Evolutionary conservation across 2,888 invertebrate species (phyloP), one percentile per base, ranked within the genome.

Genomic region (Eueremaeus valkanovi): DNA sequence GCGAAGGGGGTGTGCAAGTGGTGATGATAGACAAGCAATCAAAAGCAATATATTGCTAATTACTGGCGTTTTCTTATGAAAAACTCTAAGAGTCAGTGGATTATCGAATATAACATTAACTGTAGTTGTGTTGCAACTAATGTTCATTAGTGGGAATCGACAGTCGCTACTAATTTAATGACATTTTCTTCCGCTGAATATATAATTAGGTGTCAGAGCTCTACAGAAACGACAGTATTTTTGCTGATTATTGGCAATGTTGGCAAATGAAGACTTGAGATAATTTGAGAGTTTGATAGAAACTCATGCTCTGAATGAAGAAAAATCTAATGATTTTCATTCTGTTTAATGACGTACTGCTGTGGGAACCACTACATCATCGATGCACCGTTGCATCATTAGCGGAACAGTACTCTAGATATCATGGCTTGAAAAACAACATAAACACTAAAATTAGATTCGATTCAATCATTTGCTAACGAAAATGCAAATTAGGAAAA

Each of bases 81-180:
- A 66, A 66, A 66, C 18, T 66, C 66, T 58, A 18, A 24, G 9
- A 24, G 36, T 66, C 31, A 66, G 31, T 66, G 36, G 66, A 66
- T 66, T 66, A 66, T 66, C 66, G 66, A 40, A 40, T 66, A 36
- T 66, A 21, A 66, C 66, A 66, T 66, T 66, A 66, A 36, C 66
- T 66, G 9, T 36, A 36, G 21, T 66, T 21, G 1, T 31, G n/a
- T 33, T 29, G 13, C 33, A 61, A 61, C 31, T 70, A 70, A 40
- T 29, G 45, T 70, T 42, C 45, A 70, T 40, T 36, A 68, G 68
- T 21, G 21, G 40, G 68, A 40, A 68, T 68, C 40, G 40, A 68
- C 68, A 8, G 36, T 21, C 21, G 40, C 24, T 33, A 36, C 40
- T 42, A 68, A 68, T 40, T 40, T 68, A 68, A 68, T 68, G 68